phyloP scores from a whole-genome alignment of 1,140 invertebrate species.

The Wasmannia auropunctata region DNA sequence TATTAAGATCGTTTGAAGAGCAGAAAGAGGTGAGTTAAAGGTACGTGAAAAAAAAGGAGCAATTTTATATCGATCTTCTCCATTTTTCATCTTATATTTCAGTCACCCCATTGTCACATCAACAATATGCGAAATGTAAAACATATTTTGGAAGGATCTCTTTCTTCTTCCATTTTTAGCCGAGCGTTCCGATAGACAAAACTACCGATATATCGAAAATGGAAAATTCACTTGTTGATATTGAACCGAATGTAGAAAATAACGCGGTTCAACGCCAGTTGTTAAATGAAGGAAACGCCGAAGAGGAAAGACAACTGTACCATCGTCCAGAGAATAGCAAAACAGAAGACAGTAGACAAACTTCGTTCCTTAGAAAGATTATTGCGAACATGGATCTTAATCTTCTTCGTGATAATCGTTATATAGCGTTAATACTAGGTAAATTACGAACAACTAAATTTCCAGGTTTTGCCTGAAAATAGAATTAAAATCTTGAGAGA shows the following conservation, averaged over 20 bases:
- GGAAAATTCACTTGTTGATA: not conserved
- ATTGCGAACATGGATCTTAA: slow-evolving; percentile 58
- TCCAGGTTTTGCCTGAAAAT: not conserved
- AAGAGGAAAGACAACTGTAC: not conserved
- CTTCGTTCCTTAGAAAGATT: slow-evolving; percentile 13
- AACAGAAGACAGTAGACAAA: not conserved
- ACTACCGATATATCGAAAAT: not conserved
- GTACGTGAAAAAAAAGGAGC: slow-evolving; percentile 25
- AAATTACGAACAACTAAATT: slow-evolving; percentile 8
- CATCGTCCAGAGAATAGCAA: not conserved
- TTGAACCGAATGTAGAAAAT: not conserved
- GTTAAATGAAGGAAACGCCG: not conserved
- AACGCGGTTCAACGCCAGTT: not conserved
- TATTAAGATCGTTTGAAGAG: slow-evolving; percentile 87
- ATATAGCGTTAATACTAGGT: slow-evolving; percentile 65
- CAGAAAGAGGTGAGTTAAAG: slow-evolving; percentile 57
- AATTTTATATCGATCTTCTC: not conserved
- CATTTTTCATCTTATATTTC: not conserved
- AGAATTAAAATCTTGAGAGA: not conserved
- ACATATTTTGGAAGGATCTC: not conserved
- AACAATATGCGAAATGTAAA: slow-evolving; percentile 11
- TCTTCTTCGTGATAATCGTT: slow-evolving; percentile 66
- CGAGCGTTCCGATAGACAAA: not conserved
- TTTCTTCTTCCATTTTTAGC: not conserved
- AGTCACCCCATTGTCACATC: not conserved